These are phyloP conservation scores for Adoxophyes honmai DNA, from an alignment of 1,140 invertebrate species.

Conservation along the genomic window DNA sequence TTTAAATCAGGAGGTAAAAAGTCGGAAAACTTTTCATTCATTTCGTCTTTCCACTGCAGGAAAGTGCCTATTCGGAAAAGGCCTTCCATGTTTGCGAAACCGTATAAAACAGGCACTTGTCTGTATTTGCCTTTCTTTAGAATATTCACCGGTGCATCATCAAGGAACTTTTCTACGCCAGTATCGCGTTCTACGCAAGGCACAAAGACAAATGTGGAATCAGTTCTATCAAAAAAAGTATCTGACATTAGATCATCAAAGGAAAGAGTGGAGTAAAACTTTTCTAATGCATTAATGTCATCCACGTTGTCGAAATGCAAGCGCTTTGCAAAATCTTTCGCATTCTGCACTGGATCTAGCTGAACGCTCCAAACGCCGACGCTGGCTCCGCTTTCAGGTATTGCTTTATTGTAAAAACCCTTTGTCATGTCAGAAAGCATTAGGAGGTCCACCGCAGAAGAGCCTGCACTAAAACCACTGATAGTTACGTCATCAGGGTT, in stretches of 20 bases:
- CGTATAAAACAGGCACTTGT: conserved; percentile 8
- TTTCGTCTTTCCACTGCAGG: conserved; percentile 17
- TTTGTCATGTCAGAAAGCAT: conserved; percentile 36
- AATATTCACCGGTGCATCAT: conserved; percentile 12
- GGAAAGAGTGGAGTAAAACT: conserved; percentile 39
- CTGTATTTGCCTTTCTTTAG: conserved; percentile 6
- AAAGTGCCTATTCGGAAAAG: conserved; percentile 1
- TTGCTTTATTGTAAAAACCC: conserved; percentile 45
- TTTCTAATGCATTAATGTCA: conserved; percentile 39
- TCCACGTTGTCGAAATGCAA: conserved; percentile 30
- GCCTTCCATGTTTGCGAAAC: conserved; percentile 14
- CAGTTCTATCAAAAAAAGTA: background rate
- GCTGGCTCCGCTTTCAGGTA: conserved; percentile 34
- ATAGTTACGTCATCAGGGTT: conserved; percentile 45
- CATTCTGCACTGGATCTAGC: conserved; percentile 37
- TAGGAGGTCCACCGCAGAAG: conserved; percentile 34
- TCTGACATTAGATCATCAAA: conserved; percentile 27
- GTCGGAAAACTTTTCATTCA: conserved; percentile 19
- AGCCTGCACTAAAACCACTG: conserved; percentile 40
- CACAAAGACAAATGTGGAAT: conserved; percentile 7
- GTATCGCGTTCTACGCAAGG: conserved; percentile 18
- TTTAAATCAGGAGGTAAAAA: conserved; percentile 20
- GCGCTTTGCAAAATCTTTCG: conserved; percentile 32
- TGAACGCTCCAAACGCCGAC: conserved; percentile 29
- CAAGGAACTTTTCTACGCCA: conserved; percentile 12